Conservation (phyloP, 2,113 vertebrate genomes). For the Tychaedon coryphoeus region DNA sequence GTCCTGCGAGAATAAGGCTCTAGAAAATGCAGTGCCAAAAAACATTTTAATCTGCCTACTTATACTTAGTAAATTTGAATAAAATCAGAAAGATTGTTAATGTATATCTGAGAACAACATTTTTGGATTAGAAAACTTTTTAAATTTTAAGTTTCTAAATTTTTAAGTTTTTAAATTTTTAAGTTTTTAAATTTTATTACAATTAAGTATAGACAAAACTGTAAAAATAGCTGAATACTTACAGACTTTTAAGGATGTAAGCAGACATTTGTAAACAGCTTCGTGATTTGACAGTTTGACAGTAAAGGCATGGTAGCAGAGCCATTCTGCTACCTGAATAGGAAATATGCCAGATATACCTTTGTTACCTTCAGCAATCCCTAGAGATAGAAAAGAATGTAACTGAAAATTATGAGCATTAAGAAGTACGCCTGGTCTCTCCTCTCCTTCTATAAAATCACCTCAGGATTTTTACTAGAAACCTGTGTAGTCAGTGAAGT, state of each 20-base stretch:
- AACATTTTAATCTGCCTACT: not conserved
- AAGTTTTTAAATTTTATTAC: not conserved
- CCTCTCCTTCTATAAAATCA: not conserved
- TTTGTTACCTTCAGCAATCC: not conserved
- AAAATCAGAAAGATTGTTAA: not conserved
- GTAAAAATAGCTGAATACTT: slow-evolving; percentile 6
- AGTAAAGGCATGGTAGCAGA: slow-evolving; percentile 72
- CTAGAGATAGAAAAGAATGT: slow-evolving; percentile 22
- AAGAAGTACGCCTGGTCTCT: not conserved
- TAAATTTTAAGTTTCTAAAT: too few species aligned
- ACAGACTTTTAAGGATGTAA: slow-evolving; percentile 66
- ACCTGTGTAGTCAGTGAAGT: not conserved
- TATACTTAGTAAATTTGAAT: not conserved
- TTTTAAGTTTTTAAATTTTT: not conserved
- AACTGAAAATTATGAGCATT: not conserved
- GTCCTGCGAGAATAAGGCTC: not conserved
- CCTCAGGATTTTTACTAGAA: not conserved
- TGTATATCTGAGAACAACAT: not conserved
- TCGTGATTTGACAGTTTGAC: slow-evolving; percentile 65
- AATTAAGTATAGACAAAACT: not conserved
- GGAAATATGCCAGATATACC: slow-evolving; percentile 36
- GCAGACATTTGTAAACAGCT: slow-evolving; percentile 67
- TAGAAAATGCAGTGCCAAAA: not conserved
- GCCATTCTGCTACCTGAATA: slow-evolving; percentile 68
- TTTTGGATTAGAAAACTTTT: not conserved